Evolutionary conservation across 2,888 invertebrate species (phyloP), one percentile per base, ranked within the genome.

Genomic region (Agonopterix heracliana): DNA sequence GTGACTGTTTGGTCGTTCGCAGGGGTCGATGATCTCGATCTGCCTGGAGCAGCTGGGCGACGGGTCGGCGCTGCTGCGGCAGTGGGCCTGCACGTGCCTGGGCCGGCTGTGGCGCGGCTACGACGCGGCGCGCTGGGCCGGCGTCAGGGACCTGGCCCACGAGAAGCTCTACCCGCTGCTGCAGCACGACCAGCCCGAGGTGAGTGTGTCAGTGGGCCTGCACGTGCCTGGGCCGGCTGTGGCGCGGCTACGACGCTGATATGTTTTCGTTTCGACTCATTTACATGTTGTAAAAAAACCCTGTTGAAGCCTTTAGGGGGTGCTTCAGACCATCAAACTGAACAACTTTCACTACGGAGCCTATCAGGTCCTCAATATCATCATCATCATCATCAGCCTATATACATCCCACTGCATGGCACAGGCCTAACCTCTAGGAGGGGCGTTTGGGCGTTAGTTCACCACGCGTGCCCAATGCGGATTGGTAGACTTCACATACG

Each of bases 141-240:
- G 98, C 12, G 98, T 97, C 14, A 89, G 99, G 9, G 98, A 98
- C 78, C 93, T 94, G 62, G 98, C 98, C n/a, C 98, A 98, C 79
- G 98, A 98, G 78, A 98, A 98, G 80, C 90, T 99, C 9, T 95
- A 93, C 71, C 91, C 90, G 45, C 87, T 98, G 56, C 86, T 98
- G 47, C 90, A 90, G 53, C 97, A 98, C 84, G 90, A 92, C 2
- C 92, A 93, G 43, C 96, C 98, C 1, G 98, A 98, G 91, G 26
- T 26, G 5, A 14, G 26, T 96, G 56, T 90, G 94, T 51, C 94
- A 93, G 78, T 99, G 99, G 99, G 90, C 98, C 53, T 95, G 96
- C 55, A 92, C 99, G 56, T 97, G 97, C 71, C 91, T 99, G 57
- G 98, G 97, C 26, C 90, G 94, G 50, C 89, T 97, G 58, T 98